Base-by-base conservation (phyloP, 2,113 vertebrate genomes). In the Myiozetetes cayanensis region DNA sequence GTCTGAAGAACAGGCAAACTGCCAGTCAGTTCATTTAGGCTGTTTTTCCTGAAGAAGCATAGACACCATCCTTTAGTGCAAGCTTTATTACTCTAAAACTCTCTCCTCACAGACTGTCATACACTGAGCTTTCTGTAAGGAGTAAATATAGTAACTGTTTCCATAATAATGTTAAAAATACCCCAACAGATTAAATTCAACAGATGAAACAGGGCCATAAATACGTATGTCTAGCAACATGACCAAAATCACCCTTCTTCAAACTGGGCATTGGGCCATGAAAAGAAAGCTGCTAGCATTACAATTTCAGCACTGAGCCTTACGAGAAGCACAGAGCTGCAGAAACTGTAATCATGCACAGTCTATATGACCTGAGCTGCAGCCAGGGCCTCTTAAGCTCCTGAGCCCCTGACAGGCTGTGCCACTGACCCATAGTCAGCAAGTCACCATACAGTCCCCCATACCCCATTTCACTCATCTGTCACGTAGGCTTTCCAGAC, bases 81-180 rank as follows among this genome's bases (percentile, higher is more conserved):
- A 63, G 77, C 84, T 68, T 89, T 83, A 83, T 89, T 76, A 76
- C 56, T 77, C 19, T 71, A 74, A 76, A 93, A 84, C 65, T 65
- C 88, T 83, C 56, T 71, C 47, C 44, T 90, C 27, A 6, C 14
- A 84, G 73, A 37, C 74, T 55, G 53, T 50, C 89, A 49, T 17
- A 71, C 30, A 58, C 35, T 7, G 56, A 85, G 92, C 58, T 92
- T 94, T 92, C 90, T 66, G 4, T 22, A 68, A 92, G 66, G 50
- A 90, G 88, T 79, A 96, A 96, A 97, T 95, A 96, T 90, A 97
- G 96, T 94, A 96, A 96, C 96, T 87, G 93, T 95, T 96, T 94
- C 96, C 93, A 95, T 46, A 96, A 96, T 96, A 94, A 95, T 4
- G 4, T 87, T 93, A 90, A 95, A 95, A 96, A 96, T 94, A 97